Base-by-base conservation (phyloP, 2,888 invertebrate species). In the Ichneumoninae sp. region DNA sequence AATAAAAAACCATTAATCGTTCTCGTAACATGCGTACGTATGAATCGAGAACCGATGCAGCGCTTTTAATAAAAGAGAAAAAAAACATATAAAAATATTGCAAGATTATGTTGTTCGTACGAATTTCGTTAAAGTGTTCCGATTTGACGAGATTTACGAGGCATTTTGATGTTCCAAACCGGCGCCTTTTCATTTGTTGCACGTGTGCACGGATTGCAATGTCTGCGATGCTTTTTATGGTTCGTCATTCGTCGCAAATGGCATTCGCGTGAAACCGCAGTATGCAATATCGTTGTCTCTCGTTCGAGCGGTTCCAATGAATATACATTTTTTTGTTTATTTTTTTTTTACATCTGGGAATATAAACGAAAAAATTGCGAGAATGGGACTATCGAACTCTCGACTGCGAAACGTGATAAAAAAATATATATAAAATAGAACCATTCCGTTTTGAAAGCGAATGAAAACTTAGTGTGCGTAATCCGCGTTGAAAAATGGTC, bases 41-140 rank as follows among this genome's bases (percentile, higher is more conserved):
- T 66, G n/a, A 50, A 40, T 79, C n/a, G 40, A 50, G 62, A 77
- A 90, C 83, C 85, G 88, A 86, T 82, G 82, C 75, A 87, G 87
- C 84, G 80, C 68, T 85, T 80, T 69, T 68, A 68, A 80, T 40
- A 40, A 40, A 65, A 57, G 57, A 74, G 60, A 40, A 66, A 66
- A 66, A 54, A 52, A 54, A 26, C 40, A n/a, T 62, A 72, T 72
- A 72, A 10, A n/a, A 68, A 33, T 40, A n/a, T 68, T 60, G n/a
- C 19, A 50, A 26, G 26, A 60, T 60, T 60, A 30, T 33, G 65
- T 47, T 33, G 0, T n/a, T 40, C 7, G 40, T 44, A 54, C 13
- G 36, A 76, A 71, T 80, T 80, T 69, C 80, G 68, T 68, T 70
- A 40, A 72, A 81, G 81, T 70, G 84, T 81, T 81, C 72, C 65